Base-by-base conservation (phyloP, 2,797 vertebrate genomes). In the Sebastes dallii region DNA sequence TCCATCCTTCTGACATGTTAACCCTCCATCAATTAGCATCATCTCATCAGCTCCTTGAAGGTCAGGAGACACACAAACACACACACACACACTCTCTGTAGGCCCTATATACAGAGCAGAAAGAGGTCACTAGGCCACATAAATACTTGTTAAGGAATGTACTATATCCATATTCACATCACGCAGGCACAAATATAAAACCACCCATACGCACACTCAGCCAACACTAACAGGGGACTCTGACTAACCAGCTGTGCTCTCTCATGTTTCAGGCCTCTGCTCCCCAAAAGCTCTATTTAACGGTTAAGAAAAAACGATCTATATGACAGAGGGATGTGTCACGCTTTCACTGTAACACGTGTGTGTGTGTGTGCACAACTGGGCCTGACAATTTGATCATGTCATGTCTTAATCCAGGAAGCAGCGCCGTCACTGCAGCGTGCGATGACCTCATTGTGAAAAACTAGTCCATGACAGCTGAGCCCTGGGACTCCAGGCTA, bases 361-460 rank as follows among this genome's bases (percentile, higher is more conserved):
- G 30, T 39, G 36, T 59, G 36, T 59, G 55, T 64, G 39, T 29
- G 32, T 3, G 13, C 2, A 2, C 8, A 74, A 18, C 32, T 58
- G 76, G 6, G 42, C n/a, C 13, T 56, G 29, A 87, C 67, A 62
- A 46, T 61, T 32, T 39, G 58, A 75, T 68, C n/a, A 30, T 50
- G 36, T 27, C 12, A 11, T 29, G 12, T 72, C 74, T 69, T 76
- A 50, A 61, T 65, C 14, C 59, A 61, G 52, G 61, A 82, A 71
- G 67, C 54, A 46, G 64, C 1, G 3, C 16, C 12, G 60, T 80
- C 69, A 80, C 50, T 16, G 61, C 61, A 67, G 36, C 3, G 1
- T 14, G 58, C 9, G 18, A 84, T 75, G 66, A 86, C 78, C 81
- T 87, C 88, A 89, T 69, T 67, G 59, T 80, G 46, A 83, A 75